Evolutionary conservation across 1,140 invertebrate species (phyloP).

Genomic region (Halesus radiatus): DNA sequence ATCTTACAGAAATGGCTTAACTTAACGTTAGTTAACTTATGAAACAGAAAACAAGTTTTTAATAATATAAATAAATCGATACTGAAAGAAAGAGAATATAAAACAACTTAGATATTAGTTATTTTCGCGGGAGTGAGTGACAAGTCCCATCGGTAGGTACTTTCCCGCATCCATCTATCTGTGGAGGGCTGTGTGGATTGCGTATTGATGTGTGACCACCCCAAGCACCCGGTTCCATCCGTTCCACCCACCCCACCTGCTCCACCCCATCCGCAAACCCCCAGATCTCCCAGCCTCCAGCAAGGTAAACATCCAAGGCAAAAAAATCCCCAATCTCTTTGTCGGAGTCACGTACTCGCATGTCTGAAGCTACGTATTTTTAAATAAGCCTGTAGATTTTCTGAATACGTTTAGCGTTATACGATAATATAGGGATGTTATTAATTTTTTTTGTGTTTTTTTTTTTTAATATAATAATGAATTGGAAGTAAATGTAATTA

Average conservation of each 20-base stretch:
- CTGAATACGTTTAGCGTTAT: conserved; percentile 18
- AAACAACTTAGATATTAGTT: conserved; percentile 45
- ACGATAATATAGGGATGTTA: conserved; percentile 7
- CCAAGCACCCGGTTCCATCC: conserved; percentile 15
- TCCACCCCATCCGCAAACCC: neutral
- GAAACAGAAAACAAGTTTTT: neutral
- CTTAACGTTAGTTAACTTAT: too few relatives aligned
- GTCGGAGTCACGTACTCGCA: conserved; percentile 39
- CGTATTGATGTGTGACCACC: conserved; percentile 51
- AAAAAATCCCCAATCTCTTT: conserved; percentile 34
- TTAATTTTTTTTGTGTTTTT: neutral
- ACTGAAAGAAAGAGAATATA: neutral
- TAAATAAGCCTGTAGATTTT: conserved; percentile 35
- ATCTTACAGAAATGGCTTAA: too few relatives aligned
- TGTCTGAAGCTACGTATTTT: conserved; percentile 15
- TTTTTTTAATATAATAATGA: too few relatives aligned
- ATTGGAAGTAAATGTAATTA: too few relatives aligned
- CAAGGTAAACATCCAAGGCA: conserved; percentile 23
- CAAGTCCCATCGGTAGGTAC: conserved; percentile 45
- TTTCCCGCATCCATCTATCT: conserved; percentile 29
- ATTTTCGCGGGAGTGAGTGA: conserved; percentile 48
- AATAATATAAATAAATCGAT: neutral
- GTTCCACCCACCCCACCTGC: conserved; percentile 6
- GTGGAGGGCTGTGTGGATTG: conserved; percentile 47
- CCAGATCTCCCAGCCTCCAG: neutral